phyloP scores from a whole-genome alignment of 1,140 invertebrate genomes.

The Yoshiicerus persimilis region DNA sequence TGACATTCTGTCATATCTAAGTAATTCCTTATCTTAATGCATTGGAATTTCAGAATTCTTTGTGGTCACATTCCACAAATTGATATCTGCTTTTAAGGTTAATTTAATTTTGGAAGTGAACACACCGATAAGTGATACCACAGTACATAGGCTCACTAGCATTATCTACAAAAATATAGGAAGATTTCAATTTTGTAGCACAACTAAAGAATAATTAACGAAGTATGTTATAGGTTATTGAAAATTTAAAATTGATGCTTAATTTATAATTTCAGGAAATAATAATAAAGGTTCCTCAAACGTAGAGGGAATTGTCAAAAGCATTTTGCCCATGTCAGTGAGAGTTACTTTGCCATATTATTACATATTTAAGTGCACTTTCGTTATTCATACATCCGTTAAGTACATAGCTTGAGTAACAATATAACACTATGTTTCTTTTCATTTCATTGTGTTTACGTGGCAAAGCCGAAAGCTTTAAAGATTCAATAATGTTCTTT shows the following conservation, averaged over 20 bases:
- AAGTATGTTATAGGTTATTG: neutral
- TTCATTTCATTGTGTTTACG: neutral
- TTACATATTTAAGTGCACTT: too few relatives aligned
- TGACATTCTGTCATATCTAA: neutral
- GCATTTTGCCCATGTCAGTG: too few relatives aligned
- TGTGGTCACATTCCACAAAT: neutral
- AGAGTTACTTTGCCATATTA: too few relatives aligned
- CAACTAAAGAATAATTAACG: neutral
- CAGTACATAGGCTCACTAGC: neutral
- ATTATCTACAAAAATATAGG: too few relatives aligned
- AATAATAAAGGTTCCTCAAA: too few relatives aligned
- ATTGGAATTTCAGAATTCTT: neutral
- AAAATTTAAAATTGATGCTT: neutral
- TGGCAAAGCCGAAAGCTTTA: neutral
- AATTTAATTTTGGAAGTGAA: neutral
- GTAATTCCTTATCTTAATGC: neutral
- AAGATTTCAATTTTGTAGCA: neutral
- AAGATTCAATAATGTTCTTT: neutral
- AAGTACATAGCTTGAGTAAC: too few relatives aligned
- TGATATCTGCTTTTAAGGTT: too few relatives aligned
- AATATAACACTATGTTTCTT: too few relatives aligned
- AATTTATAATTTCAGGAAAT: too few relatives aligned
- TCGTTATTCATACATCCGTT: too few relatives aligned
- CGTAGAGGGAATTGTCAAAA: too few relatives aligned
- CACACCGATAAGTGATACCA: neutral